A percentile compares a stretch with the other conserved stretches of the same genome.
Conservation (phyloP, 2,113 vertebrate species). For the Pterocles burchelli region DNA sequence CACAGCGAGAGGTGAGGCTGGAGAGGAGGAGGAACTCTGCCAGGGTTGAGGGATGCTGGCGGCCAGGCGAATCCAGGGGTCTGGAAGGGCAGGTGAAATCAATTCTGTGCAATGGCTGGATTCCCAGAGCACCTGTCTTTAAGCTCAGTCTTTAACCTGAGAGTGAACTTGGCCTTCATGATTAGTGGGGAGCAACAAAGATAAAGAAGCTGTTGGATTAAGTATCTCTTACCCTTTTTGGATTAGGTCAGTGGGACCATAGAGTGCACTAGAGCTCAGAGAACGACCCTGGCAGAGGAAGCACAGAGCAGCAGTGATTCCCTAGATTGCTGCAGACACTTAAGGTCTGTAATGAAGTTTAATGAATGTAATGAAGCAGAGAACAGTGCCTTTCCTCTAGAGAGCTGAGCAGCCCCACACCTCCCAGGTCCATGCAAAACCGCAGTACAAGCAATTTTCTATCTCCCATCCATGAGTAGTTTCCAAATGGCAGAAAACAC, state of each 20-base stretch:
- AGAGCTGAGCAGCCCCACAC: not conserved
- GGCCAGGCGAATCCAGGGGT: not conserved
- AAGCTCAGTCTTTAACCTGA: not conserved
- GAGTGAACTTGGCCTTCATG: not conserved
- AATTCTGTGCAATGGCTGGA: not conserved
- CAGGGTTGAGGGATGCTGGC: not conserved
- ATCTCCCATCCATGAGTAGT: not conserved
- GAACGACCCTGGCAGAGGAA: not conserved
- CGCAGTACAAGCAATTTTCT: not conserved
- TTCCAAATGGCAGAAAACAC: not conserved
- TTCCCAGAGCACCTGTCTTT: not conserved
- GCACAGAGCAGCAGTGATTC: not conserved
- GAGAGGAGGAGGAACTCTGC: not conserved
- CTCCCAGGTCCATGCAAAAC: not conserved
- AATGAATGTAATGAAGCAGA: slow-evolving; percentile 52
- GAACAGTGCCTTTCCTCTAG: not conserved
- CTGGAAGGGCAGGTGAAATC: not conserved
- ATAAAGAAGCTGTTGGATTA: not conserved
- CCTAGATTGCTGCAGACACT: not conserved
- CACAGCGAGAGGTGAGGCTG: not conserved
- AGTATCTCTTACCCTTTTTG: not conserved
- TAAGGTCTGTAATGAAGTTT: slow-evolving; percentile 22
- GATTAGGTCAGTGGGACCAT: not conserved
- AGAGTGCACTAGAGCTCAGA: not conserved
- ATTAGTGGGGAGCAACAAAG: not conserved